These are phyloP conservation scores for Boloria euphrosyne DNA, from an alignment of 2,888 invertebrate species.

Conservation along the genomic window DNA sequence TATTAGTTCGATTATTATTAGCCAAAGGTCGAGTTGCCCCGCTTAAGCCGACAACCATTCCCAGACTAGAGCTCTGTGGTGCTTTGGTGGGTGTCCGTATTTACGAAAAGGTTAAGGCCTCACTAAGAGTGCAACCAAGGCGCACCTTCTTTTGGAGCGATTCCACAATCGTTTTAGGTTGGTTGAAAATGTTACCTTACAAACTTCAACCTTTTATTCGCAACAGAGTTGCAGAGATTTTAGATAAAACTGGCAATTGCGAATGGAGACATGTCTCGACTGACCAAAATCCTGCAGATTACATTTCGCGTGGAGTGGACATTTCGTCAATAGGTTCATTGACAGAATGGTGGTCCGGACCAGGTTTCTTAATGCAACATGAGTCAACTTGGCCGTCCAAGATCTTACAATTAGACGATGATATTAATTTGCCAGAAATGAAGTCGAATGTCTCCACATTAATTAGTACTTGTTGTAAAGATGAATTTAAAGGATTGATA, in stretches of 20 bases:
- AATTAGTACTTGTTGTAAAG: no score
- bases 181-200: slow-evolving; percentile 39
- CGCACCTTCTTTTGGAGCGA: slow-evolving; percentile 48
- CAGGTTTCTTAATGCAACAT: no score
- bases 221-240: slow-evolving; percentile 44
- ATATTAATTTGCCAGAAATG: no score
- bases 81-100: no score
- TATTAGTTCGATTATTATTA: slow-evolving; percentile 35
- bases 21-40: slow-evolving; percentile 47
- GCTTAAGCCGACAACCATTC: slow-evolving; percentile 42
- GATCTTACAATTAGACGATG: no score
- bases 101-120: no score
- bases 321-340: neutral
- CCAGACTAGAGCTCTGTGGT: no score
- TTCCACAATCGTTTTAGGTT: no score
- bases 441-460: no score
- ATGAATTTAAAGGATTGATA: slow-evolving; percentile 27
- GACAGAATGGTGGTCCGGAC: slow-evolving; percentile 34
- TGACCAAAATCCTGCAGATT: slow-evolving; percentile 37
- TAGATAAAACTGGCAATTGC: slow-evolving; percentile 38
- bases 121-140: no score
- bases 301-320: slow-evolving; percentile 34
- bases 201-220: slow-evolving; percentile 46
- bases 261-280: slow-evolving; percentile 44
- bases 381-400: no score